Evolutionary conservation across 2,113 vertebrate genomes (phyloP), one percentile per base, ranked within the genome.

Genomic region (Gobiocypris rarus): DNA sequence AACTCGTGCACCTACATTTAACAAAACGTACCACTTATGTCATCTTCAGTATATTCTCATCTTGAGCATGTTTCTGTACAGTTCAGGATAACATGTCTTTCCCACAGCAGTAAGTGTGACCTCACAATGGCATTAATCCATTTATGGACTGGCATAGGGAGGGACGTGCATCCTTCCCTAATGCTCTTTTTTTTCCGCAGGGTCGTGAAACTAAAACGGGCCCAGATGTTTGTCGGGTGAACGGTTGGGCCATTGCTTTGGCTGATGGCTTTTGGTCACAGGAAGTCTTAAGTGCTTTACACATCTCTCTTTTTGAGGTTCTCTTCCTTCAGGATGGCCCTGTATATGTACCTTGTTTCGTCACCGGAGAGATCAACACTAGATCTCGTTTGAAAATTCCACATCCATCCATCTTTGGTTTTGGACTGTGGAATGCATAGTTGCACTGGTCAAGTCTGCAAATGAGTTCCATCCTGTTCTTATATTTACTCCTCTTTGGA

Each of bases 391-490:
- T 89, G 90, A 67, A 85, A 90, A 92, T 93, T 93, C 92, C 91
- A 94, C 93, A 90, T 93, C 93, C 93, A 77, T 89, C 94, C 93
- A 95, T 97, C 96, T 98, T 97, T 98, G 96, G 96, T 96, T 95
- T 96, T 94, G 91, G 92, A 95, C 93, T 93, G 93, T 93, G 95
- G 94, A 96, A 95, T 97, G 96, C 97, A 98, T 97, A 98, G 97
- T 96, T 95, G 95, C 95, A 94, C 91, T 91, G 91, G 92, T 91
- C 90, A 88, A 89, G 86, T 93, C 92, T 94, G 61, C 87, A 75
- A 86, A 91, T 88, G 87, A 88, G 86, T 91, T 91, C 90, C 87
- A 87, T 88, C 89, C 87, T 90, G 88, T 84, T 50, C 86, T 91
- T 86, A 89, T 71, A 89, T 88, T 67, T 81, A 84, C 87, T 91